Evolutionary conservation across 2,888 invertebrate genomes (phyloP).

Genomic region (Tuberolachnus salignus): DNA sequence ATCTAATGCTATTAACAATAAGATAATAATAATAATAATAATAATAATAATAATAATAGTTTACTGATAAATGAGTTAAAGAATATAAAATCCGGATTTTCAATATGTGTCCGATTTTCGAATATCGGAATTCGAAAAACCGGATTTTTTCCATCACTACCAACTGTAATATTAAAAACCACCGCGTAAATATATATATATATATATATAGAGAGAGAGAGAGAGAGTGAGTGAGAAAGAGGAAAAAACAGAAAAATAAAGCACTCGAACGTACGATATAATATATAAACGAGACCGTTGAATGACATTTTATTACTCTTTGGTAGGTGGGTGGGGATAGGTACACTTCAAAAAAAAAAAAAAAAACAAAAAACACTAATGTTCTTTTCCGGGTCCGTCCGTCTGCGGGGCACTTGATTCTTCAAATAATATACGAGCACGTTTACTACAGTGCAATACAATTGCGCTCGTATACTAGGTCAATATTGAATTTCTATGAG

Average conservation of each 20-base stretch:
- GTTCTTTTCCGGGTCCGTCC: neutral
- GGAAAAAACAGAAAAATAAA: neutral
- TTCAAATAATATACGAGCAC: constrained; percentile 37
- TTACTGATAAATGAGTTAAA: too few relatives aligned
- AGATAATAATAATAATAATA: too few relatives aligned
- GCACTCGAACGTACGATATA: neutral
- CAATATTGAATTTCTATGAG: constrained; percentile 38
- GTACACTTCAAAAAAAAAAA: neutral
- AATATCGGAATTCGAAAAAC: too few relatives aligned
- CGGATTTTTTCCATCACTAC: too few relatives aligned
- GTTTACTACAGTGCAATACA: neutral
- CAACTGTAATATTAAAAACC: too few relatives aligned
- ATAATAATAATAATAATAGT: too few relatives aligned
- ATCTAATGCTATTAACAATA: too few relatives aligned
- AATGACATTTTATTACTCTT: constrained; percentile 32
- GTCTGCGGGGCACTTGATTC: constrained; percentile 1
- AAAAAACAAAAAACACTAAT: neutral
- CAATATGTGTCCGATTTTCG: too few relatives aligned
- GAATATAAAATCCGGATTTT: too few relatives aligned
- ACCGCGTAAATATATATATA: too few relatives aligned
- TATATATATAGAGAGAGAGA: too few relatives aligned
- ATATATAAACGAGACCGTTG: neutral
- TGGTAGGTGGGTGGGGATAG: neutral
- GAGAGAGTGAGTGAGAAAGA: too few relatives aligned
- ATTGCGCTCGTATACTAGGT: neutral